Conservation (phyloP, 2,888 invertebrate species). For the Amblyteles armatorius region DNA sequence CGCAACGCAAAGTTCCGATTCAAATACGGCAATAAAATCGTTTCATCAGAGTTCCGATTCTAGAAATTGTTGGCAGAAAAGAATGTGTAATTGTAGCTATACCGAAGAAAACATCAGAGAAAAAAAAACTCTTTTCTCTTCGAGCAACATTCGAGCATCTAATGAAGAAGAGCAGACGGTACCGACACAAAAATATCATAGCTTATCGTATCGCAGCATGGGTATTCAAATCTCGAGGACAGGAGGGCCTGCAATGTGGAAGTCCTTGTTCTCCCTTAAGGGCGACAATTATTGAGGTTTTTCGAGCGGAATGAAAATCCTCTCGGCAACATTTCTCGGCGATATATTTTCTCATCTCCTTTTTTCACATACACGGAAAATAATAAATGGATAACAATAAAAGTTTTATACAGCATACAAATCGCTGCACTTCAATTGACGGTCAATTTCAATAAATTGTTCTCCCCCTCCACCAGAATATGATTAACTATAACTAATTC, state of each 20-base stretch:
- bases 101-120: not conserved
- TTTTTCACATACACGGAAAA: conserved; percentile 2
- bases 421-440: not conserved
- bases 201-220: conserved; percentile 8
- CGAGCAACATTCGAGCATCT: not conserved
- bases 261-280: conserved; percentile 32
- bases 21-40: not conserved
- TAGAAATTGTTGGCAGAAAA: not conserved
- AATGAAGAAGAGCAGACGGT: not conserved
- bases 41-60: no score
- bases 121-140: not conserved
- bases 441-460: not conserved
- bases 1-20: not conserved
- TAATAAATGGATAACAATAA: not conserved
- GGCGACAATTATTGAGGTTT: conserved; percentile 60
- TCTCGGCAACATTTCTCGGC: conserved; percentile 12
- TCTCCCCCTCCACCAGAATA: not conserved
- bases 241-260: not conserved
- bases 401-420: not conserved
- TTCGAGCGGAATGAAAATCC: conserved; percentile 52
- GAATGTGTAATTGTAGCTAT: not conserved
- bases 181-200: not conserved
- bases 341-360: conserved; percentile 8
- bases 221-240: not conserved
- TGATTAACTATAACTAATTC: not conserved